A percentile compares a stretch with the other conserved stretches of the same genome.
phyloP scores from a whole-genome alignment of 2,888 invertebrate species.

The Tetanocera ferruginea region DNA sequence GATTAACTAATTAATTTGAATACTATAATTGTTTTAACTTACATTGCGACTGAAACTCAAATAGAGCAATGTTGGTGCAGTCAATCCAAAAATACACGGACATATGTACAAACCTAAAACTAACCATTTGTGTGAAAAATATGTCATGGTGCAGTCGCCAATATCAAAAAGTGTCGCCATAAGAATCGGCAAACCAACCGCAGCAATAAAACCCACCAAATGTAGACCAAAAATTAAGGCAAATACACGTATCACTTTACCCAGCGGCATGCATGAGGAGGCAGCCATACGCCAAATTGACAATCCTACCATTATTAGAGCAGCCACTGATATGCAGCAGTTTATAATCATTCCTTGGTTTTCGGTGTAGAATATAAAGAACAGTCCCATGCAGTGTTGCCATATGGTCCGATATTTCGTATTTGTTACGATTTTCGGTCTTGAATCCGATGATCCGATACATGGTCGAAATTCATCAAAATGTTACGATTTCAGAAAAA shows the following conservation, averaged over 20 bases:
- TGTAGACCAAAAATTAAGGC: constrained; percentile 58
- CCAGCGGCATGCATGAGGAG: constrained; percentile 54
- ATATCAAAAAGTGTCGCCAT: constrained; percentile 68
- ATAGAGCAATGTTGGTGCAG: constrained; percentile 59
- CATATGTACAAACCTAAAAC: constrained; percentile 67
- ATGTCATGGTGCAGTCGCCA: constrained; percentile 71
- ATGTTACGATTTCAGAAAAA: too few species aligned
- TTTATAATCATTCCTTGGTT: constrained; percentile 67
- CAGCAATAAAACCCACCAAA: constrained; percentile 59
- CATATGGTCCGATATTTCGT: too few species aligned
- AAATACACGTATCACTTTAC: constrained; percentile 55
- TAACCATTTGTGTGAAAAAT: constrained; percentile 73
- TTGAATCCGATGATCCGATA: too few species aligned
- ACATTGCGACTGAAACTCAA: constrained; percentile 60
- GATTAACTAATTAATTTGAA: not conserved
- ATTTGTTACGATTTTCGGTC: too few species aligned
- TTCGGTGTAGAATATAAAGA: constrained; percentile 77
- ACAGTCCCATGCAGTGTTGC: too few species aligned
- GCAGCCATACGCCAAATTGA: constrained; percentile 60
- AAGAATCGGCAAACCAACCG: constrained; percentile 60
- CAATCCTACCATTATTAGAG: constrained; percentile 60
- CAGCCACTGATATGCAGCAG: constrained; percentile 61
- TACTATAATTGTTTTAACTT: constrained; percentile 36
- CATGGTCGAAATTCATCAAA: too few species aligned
- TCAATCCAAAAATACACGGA: constrained; percentile 64